Percentiles rank a stretch among this genome's conserved stretches.
Evolutionary conservation across 2,888 invertebrate genomes (phyloP).

Genomic region (Selenia dentaria): DNA sequence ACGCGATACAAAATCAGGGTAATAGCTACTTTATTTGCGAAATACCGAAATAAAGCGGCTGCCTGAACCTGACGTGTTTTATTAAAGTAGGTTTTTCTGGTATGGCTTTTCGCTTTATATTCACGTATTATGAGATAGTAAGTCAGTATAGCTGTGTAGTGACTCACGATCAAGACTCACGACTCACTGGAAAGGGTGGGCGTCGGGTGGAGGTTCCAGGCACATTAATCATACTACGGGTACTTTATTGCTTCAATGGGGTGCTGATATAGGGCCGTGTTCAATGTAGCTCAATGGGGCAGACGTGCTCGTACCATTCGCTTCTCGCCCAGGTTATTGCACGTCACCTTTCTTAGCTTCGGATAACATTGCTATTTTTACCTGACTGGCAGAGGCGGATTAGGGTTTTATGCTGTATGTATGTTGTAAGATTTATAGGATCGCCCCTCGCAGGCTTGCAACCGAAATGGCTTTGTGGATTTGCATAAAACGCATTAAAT

Average conservation of each 20-base stretch:
- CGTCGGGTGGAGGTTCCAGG: conserved; percentile 57
- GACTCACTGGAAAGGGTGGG: conserved; percentile 58
- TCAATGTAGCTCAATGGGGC: conserved; percentile 53
- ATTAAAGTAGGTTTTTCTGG: conserved; percentile 16
- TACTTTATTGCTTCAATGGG: conserved; percentile 75
- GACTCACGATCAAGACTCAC: conserved; percentile 52
- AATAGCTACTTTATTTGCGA: conserved; percentile 21
- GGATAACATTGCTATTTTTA: conserved; percentile 5
- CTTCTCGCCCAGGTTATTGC: conserved; percentile 11
- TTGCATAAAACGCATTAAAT: too few species aligned
- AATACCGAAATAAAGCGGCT: conserved; percentile 10
- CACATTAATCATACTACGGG: conserved; percentile 73
- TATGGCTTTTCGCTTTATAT: conserved; percentile 24
- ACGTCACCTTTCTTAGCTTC: conserved; percentile 5
- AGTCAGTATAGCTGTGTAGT: conserved; percentile 38
- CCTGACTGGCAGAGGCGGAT: too few species aligned
- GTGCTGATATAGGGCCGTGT: conserved; percentile 53
- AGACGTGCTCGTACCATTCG: conserved; percentile 29
- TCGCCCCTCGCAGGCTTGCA: too few species aligned
- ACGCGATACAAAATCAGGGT: conserved; percentile 24
- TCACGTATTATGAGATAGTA: conserved; percentile 18
- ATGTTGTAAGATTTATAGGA: too few species aligned
- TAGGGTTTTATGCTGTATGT: too few species aligned
- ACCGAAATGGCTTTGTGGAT: too few species aligned
- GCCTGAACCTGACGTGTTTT: conserved; percentile 10